Base-by-base conservation (phyloP, 2,797 vertebrate genomes). In the Rhinoraja longicauda region DNA sequence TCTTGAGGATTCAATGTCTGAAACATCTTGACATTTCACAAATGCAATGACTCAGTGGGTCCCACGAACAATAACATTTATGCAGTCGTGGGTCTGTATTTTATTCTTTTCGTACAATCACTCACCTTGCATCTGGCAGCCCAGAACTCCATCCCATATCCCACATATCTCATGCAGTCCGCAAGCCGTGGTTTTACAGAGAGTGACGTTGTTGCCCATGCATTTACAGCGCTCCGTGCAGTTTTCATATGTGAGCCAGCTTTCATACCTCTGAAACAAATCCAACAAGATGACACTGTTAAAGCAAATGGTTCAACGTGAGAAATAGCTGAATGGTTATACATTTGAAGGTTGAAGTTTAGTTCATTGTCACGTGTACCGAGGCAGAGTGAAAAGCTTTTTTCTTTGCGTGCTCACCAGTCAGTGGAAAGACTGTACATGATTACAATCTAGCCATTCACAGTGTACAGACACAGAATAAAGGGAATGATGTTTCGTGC, bases 171-270 rank as follows among this genome's bases (percentile, higher is more conserved):
- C 97, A 9, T 94, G 96, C 0, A 94, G 95, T 93, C 97, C 97
- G 94, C 98, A 99, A 62, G 95, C 93, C 98, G 98, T 99, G 0
- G 95, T 76, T 93, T 95, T 94, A 57, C 97, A 98, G 26, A 75
- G 95, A 77, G 97, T 95, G 78, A 21, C 96, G 92, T 95, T 94
- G 93, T 95, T 95, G 2, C 93, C 88, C 32, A 94, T 93, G 91
- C 98, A 99, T 62, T 94, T 95, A 78, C 98, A 99, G 82, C 97
- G 97, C 93, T 97, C 95, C 0, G 95, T 96, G 95, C 98, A 99
- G 95, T 96, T 73, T 0, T 90, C 84, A 73, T 92, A 88, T 0
- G 96, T 95, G 94, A 98, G 98, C 98, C 98, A 99, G n/a, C 94
- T 95, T 94, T 97, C 97, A 93, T 97, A 96, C 59, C 95, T 95